A percentile compares a stretch with the other conserved stretches of the same genome.
Conservation (phyloP, 2,888 invertebrate species). For the Colletes collaris region DNA sequence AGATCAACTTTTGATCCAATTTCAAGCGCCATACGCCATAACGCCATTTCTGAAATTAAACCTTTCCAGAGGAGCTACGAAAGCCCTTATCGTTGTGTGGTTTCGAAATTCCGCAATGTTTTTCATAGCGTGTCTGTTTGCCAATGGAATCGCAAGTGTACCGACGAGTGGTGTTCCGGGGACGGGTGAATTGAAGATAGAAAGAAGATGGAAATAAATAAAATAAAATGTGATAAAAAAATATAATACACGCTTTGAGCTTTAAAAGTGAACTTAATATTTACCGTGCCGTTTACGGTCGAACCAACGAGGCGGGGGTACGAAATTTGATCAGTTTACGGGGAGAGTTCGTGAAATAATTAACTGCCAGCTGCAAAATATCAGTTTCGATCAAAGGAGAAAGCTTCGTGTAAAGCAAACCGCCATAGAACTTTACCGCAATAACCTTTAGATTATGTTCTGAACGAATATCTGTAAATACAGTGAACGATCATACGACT, state of each 20-base stretch:
- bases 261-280: conserved; percentile 3
- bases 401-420: too few relatives aligned
- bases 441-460: too few relatives aligned
- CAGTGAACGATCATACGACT: too few relatives aligned
- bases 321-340: background rate
- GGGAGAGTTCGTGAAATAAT: conserved; percentile 1
- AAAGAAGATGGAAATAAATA: background rate
- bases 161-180: background rate
- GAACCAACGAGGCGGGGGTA: background rate
- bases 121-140: background rate
- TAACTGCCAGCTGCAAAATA: background rate
- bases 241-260: background rate
- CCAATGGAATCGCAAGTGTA: background rate
- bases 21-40: background rate
- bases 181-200: background rate
- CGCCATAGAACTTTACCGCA: too few relatives aligned
- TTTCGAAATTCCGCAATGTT: background rate
- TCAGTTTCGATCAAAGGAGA: too few relatives aligned
- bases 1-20: conserved; percentile 1
- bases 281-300: background rate
- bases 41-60: conserved; percentile 4
- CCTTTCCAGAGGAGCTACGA: background rate
- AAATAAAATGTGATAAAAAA: background rate
- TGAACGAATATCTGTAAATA: too few relatives aligned
- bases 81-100: background rate